Base-by-base conservation (phyloP, 2,888 invertebrate genomes). In the Nemurella pictetii region DNA sequence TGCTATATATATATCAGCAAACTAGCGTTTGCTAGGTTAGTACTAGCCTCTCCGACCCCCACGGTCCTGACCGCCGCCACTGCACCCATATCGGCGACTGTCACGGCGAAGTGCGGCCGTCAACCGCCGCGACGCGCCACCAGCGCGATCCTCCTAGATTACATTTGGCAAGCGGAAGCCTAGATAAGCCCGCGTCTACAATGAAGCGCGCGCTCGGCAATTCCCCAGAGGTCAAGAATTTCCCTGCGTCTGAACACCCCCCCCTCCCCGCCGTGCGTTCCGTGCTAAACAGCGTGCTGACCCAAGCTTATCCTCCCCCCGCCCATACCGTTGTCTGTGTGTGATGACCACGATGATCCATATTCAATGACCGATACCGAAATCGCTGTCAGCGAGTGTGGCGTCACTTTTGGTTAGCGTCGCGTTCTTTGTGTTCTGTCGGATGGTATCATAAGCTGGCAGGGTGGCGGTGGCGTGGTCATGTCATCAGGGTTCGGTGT, bases 141-240 rank as follows among this genome's bases (percentile, higher is more conserved):
- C 55, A 20, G 78, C 28, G 81, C 7, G 32, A 30, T 27, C 30
- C 36, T 80, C 84, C 84, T 84, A 85, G 86, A 86, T 86, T 86
- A 86, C 83, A 86, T 86, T 85, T 86, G 86, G 85, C 86, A 86
- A 82, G 82, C 72, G 26, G 55, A 82, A 82, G 55, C 82, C 82
- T 82, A 82, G 82, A 82, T 82, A 82, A 82, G 26, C 82, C 72
- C 55, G 28, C 20, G 55, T 55, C 55, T 55, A 20, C 55, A 12
- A 15, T 55, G 55, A 7, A 15, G 5, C 20, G 55, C 1, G 20
- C 55, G 15, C 55, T 55, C 25, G 75, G 75, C 20, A 55, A 72
- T 72, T 82, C 82, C 82, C 82, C 4, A 28, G 29, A 55, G 82
- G 82, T 82, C 82, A 82, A 82, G 82, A 82, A 82, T 30, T 78